Evolutionary conservation across 2,113 vertebrate genomes (phyloP), one percentile per base, ranked within the genome.

Genomic region (Zosterops japonicus): DNA sequence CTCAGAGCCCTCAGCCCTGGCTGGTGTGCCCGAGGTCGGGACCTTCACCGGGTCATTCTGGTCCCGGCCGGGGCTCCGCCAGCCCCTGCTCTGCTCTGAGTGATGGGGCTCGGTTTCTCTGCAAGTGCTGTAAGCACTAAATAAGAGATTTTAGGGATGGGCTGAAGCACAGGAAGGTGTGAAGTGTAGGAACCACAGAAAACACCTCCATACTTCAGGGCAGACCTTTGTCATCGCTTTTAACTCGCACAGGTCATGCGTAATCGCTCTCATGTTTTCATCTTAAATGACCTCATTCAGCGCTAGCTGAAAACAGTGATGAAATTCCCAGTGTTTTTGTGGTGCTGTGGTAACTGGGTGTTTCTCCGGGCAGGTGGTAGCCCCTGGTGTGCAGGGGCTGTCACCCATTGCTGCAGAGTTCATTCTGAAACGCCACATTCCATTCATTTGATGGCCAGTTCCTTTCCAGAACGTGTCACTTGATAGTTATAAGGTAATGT

Each of bases 11-110:
- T 69, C 9, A 55, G 31, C n/a, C 28, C 31, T 10, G 11, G 23
- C 11, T 12, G 47, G 3, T 8, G 57, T 23, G 21, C 9, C 15
- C 1, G 0, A 6, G 12, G 28, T 1, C 9, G 5, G 33, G 42
- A 36, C 52, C 24, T 36, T 29, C 8, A 0, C 28, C 0, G 3
- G 67, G 11, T 15, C 20, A 1, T 13, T 39, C 0, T 2, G 14
- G 5, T 8, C n/a, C 24, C 0, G 0, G 55, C 33, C 10, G 6
- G 42, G 68, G 16, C 35, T 71, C 10, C 14, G 12, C 4, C 3
- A 2, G 18, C 2, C 28, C 21, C 0, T 47, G 8, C 46, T 27
- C 31, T 15, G 22, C 24, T 18, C n/a, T 2, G 10, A 17, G 11
- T 1, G 16, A 10, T 0, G 19, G 4, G 12, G 25, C 12, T 60